Conservation (phyloP, 2,888 invertebrate species). For the Acronicta alni region DNA sequence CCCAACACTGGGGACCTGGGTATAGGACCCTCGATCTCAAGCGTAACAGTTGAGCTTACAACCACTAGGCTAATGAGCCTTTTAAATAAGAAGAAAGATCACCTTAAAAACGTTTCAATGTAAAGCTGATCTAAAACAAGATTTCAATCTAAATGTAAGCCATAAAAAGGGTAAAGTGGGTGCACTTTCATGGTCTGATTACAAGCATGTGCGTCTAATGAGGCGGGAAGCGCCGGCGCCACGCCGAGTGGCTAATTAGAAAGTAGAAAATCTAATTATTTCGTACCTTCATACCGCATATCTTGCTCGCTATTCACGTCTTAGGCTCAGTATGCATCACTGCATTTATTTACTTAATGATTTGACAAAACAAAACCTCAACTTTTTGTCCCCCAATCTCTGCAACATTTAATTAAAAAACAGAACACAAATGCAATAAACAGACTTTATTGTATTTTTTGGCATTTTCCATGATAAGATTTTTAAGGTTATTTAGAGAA, state of each 20-base stretch:
- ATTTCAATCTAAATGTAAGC: constrained; percentile 21
- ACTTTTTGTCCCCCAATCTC: too few species aligned
- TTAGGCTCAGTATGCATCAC: constrained; percentile 3
- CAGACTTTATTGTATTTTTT: too few species aligned
- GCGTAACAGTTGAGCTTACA: too few species aligned
- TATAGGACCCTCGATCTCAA: too few species aligned
- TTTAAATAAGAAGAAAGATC: too few species aligned
- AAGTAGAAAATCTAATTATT: constrained; percentile 76
- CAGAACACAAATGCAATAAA: too few species aligned
- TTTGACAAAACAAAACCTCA: background rate
- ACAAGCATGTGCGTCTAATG: constrained; percentile 54
- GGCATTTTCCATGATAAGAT: too few species aligned
- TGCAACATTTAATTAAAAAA: too few species aligned
- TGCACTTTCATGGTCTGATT: constrained; percentile 44
- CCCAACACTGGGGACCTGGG: too few species aligned
- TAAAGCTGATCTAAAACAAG: constrained; percentile 7
- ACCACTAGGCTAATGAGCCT: too few species aligned
- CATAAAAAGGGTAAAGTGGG: constrained; percentile 13
- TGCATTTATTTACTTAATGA: background rate
- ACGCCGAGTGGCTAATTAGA: constrained; percentile 74
- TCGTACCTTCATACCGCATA: constrained; percentile 37
- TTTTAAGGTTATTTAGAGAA: too few species aligned
- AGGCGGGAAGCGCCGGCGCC: constrained; percentile 59
- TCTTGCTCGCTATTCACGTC: constrained; percentile 11
- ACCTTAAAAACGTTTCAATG: too few species aligned